These are phyloP conservation scores for Odontothrips loti DNA, from an alignment of 2,888 invertebrate genomes.

Conservation along the genomic window DNA sequence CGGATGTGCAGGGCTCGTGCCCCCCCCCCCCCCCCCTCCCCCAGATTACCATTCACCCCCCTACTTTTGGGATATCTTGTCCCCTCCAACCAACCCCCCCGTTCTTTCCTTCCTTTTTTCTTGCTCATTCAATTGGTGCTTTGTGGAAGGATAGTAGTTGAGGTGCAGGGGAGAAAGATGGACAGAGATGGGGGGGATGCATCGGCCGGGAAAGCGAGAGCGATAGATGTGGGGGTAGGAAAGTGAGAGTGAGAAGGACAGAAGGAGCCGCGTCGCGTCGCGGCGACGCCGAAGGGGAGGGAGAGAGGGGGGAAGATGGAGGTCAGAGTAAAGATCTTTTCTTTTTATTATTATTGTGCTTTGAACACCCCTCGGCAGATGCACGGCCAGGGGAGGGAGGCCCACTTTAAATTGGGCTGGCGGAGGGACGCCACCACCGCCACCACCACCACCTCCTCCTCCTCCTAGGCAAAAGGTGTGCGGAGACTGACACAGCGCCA, in stretches of 20 bases:
- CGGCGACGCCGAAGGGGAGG: not conserved
- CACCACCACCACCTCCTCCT: no score
- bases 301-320: not conserved
- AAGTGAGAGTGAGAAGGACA: not conserved
- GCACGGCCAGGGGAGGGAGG: not conserved
- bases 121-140: slow-evolving; percentile 21
- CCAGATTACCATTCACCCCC: not conserved
- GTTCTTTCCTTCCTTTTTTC: not conserved
- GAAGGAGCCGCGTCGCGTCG: not conserved
- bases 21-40: not conserved
- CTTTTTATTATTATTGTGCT: slow-evolving; percentile 24
- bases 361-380: slow-evolving; percentile 11
- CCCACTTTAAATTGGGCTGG: slow-evolving; percentile 10
- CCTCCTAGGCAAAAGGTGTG: not conserved
- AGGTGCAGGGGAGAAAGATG: not conserved
- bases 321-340: not conserved
- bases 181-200: not conserved
- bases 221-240: not conserved
- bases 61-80: not conserved
- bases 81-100: not conserved
- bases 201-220: not conserved
- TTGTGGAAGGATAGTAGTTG: slow-evolving; percentile 13
- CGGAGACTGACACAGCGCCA: not conserved
- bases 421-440: not conserved
- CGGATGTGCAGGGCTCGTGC: slow-evolving; percentile 12